Percentiles rank a stretch among this genome's conserved stretches.
Evolutionary conservation across 2,113 vertebrate species (phyloP).

Genomic region (Strigops habroptila): DNA sequence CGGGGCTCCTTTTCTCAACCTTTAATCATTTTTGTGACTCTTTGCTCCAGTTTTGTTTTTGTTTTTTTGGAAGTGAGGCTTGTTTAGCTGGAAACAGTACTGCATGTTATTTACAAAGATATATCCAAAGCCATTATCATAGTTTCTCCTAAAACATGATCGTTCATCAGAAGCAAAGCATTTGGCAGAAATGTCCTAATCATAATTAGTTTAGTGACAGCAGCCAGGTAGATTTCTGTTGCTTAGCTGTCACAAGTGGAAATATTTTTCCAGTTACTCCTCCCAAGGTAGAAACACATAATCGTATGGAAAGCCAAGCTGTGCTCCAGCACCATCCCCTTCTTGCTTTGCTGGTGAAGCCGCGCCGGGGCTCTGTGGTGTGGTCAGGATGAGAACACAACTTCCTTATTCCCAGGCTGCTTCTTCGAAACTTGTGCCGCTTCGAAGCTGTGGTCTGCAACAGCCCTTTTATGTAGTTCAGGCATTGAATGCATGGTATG

Average conservation of each 20-base stretch:
- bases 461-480: neutral
- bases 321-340: neutral
- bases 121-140: neutral
- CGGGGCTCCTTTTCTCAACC: neutral
- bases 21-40: neutral
- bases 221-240: neutral
- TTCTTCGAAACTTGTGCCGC: rapidly evolving
- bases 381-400: neutral
- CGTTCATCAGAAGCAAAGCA: neutral
- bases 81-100: neutral
- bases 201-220: neutral
- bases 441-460: neutral
- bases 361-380: rapidly evolving
- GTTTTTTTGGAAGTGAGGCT: neutral
- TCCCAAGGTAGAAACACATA: neutral
- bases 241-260: rapidly evolving
- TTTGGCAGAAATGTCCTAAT: neutral
- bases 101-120: neutral
- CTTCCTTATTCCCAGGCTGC: neutral
- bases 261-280: neutral
- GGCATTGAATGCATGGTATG: neutral
- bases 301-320: neutral
- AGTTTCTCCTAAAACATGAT: neutral
- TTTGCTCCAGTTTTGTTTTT: neutral
- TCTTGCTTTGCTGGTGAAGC: neutral